phyloP scores from a whole-genome alignment of 2,888 invertebrate species.

The Dynastes tityus region DNA sequence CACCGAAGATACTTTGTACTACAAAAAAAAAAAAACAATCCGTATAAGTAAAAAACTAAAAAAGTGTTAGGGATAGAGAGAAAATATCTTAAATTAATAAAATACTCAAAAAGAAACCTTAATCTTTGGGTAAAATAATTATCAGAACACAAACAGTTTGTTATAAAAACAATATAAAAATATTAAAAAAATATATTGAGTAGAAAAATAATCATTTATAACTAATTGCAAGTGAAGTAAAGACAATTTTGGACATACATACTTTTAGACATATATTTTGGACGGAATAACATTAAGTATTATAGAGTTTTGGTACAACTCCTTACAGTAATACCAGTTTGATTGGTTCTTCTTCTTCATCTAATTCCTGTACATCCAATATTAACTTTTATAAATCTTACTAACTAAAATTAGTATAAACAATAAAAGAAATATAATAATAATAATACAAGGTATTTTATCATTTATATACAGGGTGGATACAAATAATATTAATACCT shows the following conservation, averaged over 20 bases:
- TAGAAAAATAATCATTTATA: no score
- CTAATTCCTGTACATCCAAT: conserved; percentile 15
- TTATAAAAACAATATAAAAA: no score
- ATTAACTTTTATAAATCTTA: conserved; percentile 1
- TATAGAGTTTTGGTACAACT: neutral
- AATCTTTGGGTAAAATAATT: no score
- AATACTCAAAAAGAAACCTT: no score
- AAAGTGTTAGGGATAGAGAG: no score
- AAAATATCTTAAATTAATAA: no score
- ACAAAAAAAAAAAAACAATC: no score
- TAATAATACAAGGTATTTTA: neutral
- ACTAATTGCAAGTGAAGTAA: neutral
- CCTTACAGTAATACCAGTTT: neutral
- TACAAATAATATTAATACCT: no score
- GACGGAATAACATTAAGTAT: conserved; percentile 16
- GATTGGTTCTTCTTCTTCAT: neutral
- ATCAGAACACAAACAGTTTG: no score
- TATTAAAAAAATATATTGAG: no score
- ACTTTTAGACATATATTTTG: neutral
- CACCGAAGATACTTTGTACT: no score
- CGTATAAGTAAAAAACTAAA: no score
- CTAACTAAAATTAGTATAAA: neutral
- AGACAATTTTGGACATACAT: neutral
- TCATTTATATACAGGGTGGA: neutral
- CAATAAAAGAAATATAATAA: neutral